Evolutionary conservation across 2,113 vertebrate genomes (phyloP).

Genomic region (Genyomyrus donnyi): DNA sequence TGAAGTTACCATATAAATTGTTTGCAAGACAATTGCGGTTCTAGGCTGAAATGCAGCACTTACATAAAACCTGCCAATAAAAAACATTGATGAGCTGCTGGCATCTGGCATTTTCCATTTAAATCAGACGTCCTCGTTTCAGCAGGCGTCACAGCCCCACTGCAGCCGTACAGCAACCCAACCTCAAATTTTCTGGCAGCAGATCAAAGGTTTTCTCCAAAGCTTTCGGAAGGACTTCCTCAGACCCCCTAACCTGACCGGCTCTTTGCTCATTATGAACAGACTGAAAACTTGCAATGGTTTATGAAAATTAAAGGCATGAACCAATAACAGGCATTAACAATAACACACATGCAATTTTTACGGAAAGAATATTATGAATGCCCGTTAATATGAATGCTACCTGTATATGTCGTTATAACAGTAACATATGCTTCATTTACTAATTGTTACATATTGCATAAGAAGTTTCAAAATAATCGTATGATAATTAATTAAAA

Average conservation of each 20-base stretch:
- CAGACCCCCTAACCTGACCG: background rate
- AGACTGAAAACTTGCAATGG: background rate
- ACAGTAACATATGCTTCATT: background rate
- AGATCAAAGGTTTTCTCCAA: conserved; percentile 7
- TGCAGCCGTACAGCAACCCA: background rate
- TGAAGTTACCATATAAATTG: background rate
- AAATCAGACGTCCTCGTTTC: background rate
- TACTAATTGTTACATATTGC: background rate
- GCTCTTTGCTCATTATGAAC: background rate
- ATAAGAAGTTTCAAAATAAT: background rate
- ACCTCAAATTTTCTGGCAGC: background rate
- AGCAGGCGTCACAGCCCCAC: background rate
- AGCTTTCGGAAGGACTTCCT: background rate
- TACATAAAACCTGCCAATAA: background rate
- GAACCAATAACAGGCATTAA: background rate
- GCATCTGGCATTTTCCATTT: conserved; percentile 2
- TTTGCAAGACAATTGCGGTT: background rate
- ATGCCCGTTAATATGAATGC: background rate
- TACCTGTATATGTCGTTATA: background rate
- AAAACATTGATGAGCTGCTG: background rate
- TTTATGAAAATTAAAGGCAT: background rate
- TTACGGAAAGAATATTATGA: background rate
- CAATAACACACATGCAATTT: background rate
- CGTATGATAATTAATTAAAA: background rate
- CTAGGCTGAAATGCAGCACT: background rate